Base-by-base conservation (phyloP, 2,113 vertebrate species). In the Cinclus cinclus region DNA sequence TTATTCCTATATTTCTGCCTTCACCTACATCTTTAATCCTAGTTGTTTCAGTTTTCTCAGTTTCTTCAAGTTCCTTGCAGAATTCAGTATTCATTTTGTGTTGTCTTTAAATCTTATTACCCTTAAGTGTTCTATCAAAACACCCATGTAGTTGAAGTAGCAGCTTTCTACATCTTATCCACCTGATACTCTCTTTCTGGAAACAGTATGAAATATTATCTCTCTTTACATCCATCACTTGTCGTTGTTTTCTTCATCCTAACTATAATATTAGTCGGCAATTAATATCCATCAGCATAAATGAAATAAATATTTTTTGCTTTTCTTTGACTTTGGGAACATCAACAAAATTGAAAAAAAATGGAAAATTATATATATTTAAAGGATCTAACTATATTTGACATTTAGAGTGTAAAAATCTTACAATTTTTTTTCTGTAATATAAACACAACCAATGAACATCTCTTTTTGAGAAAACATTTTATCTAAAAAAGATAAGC, bases 71-170 rank as follows among this genome's bases (percentile, higher is more conserved):
- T 59, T 93, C 58, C 55, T 70, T 83, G 73, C 14, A 85, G 63
- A 58, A 52, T 86, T 83, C 55, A 77, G 18, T 50, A 52, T 17
- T 65, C 8, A 22, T 85, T 84, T 84, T 50, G 33, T 87, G 44
- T 30, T 28, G 23, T 31, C 62, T 83, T 93, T 82, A 93, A 73
- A 91, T 90, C 41, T 73, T 47, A 71, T n/a, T n/a, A n/a, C 44
- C n/a, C 91, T 87, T 27, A 87, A 82, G 21, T 69, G 41, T 87
- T 93, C 87, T 87, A 94, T 82, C 21, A 87, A 79, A 92, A 94
- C 19, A 74, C 11, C 31, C 49, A 59, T 67, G 47, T 59, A 83
- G 60, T 7, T 82, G 74, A 95, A 93, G 44, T 24, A 78, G 62
- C 67, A n/a, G n/a, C n/a, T 87, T 94, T 88, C 46, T 9, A 62